A percentile compares a stretch with the other conserved stretches of the same genome.
phyloP scores from a whole-genome alignment of 2,797 vertebrate genomes.

The Sebastes diaconus region DNA sequence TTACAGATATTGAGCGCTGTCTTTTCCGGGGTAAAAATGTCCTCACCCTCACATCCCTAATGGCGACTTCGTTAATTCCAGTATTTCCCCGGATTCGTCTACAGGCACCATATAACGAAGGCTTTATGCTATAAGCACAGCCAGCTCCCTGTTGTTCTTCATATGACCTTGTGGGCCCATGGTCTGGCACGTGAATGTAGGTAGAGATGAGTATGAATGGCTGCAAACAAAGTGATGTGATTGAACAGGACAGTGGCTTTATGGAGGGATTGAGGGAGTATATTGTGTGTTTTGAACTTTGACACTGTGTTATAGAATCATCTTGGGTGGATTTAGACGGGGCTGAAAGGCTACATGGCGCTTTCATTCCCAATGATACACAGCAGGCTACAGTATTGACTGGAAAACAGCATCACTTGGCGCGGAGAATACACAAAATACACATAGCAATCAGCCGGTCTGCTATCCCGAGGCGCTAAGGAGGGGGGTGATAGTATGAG shows the following conservation, averaged over 20 bases:
- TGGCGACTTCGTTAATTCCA: too few relatives aligned
- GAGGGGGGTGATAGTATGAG: neutral
- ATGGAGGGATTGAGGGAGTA: conserved; percentile 36
- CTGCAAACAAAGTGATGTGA: conserved; percentile 40
- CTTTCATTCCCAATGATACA: conserved; percentile 38
- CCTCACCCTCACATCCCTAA: too few relatives aligned
- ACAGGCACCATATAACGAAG: neutral
- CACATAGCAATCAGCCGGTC: conserved; percentile 41
- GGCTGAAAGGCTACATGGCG: conserved; percentile 35
- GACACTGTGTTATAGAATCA: conserved; percentile 54
- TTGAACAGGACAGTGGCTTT: conserved; percentile 42
- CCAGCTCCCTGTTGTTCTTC: neutral
- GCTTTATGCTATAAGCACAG: neutral
- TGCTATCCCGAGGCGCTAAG: conserved; percentile 11
- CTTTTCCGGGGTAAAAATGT: too few relatives aligned
- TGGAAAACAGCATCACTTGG: conserved; percentile 30
- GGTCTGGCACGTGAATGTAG: neutral
- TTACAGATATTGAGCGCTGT: too few relatives aligned
- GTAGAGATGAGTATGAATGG: neutral
- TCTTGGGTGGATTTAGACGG: conserved; percentile 49
- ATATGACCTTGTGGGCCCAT: conserved; percentile 12
- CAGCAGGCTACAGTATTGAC: conserved; percentile 24
- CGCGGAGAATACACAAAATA: conserved; percentile 35
- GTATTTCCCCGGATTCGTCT: neutral
- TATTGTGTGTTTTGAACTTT: conserved; percentile 63